Percentiles rank a stretch among this genome's conserved stretches.
These are phyloP conservation scores for Pantherophis alleghaniensis DNA, from an alignment of 2,797 vertebrate genomes.

Conservation along the genomic window DNA sequence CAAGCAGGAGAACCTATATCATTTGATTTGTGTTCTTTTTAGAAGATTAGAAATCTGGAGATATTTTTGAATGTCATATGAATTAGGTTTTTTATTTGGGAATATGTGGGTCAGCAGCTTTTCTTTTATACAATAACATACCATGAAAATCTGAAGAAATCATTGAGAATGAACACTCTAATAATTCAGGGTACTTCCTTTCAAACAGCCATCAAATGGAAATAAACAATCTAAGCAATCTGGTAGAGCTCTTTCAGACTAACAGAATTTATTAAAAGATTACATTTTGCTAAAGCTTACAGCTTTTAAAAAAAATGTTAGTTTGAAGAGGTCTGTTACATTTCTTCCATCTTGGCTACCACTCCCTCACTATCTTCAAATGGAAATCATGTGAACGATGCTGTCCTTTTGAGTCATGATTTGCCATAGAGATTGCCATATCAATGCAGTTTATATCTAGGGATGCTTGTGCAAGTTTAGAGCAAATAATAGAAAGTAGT, in stretches of 20 bases:
- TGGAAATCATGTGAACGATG: neutral
- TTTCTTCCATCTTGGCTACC: neutral
- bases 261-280: neutral
- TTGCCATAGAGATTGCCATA: neutral
- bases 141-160: neutral
- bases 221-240: neutral
- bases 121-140: neutral
- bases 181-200: neutral
- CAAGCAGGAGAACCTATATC: too few species aligned
- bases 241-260: neutral
- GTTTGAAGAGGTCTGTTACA: neutral
- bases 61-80: neutral
- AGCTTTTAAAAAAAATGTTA: neutral
- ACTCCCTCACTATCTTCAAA: neutral
- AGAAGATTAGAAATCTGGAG: neutral
- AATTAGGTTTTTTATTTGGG: neutral
- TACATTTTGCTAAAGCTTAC: neutral
- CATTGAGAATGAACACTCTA: neutral
- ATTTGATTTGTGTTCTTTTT: neutral
- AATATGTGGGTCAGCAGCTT: neutral
- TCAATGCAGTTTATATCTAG: too few species aligned
- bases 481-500: neutral
- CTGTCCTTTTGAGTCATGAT: neutral
- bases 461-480: neutral
- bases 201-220: neutral